Evolutionary conservation across 2,113 vertebrate species (phyloP).

Genomic region (Ameiurus melas): DNA sequence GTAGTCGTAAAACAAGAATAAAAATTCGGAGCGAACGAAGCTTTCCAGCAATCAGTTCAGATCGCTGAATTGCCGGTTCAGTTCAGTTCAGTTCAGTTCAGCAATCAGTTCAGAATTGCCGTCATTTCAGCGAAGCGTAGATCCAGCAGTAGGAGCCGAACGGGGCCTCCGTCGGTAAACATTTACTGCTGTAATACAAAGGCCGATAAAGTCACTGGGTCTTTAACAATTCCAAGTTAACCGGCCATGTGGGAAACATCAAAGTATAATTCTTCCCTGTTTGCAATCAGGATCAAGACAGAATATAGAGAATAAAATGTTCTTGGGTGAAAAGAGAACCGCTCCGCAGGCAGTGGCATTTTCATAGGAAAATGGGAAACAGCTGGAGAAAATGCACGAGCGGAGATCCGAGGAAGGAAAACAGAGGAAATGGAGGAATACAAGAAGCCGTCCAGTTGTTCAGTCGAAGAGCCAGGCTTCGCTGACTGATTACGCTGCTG

Average conservation of each 20-base stretch:
- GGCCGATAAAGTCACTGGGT: conserved; percentile 2
- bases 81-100: no score
- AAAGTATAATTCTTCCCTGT: conserved; percentile 58
- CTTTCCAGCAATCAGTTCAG: not conserved
- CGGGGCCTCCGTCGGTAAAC: conserved; percentile 29
- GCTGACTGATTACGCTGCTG: conserved; percentile 35
- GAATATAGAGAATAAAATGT: conserved; percentile 36
- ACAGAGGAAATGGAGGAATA: conserved; percentile 14
- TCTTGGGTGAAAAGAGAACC: conserved; percentile 20
- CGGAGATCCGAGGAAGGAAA: not conserved
- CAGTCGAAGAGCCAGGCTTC: conserved; percentile 1
- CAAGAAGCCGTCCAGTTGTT: conserved; percentile 17
- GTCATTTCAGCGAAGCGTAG: conserved; percentile 1
- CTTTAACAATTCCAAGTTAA: conserved; percentile 44
- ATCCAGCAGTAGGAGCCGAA: conserved; percentile 11
- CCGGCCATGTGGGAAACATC: conserved; percentile 54
- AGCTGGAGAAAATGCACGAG: conserved; percentile 35
- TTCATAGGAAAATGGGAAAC: conserved; percentile 48
- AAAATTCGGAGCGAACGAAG: conserved; percentile 9
- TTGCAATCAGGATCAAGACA: conserved; percentile 55
- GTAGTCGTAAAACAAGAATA: conserved; percentile 28
- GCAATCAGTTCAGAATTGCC: not conserved
- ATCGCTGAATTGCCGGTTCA: not conserved
- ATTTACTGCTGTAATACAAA: conserved; percentile 25
- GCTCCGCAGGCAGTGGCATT: conserved; percentile 19